Conservation (phyloP, 53 echinoderm and acorn worm species). For the Mesocentrotus franciscanus region DNA sequence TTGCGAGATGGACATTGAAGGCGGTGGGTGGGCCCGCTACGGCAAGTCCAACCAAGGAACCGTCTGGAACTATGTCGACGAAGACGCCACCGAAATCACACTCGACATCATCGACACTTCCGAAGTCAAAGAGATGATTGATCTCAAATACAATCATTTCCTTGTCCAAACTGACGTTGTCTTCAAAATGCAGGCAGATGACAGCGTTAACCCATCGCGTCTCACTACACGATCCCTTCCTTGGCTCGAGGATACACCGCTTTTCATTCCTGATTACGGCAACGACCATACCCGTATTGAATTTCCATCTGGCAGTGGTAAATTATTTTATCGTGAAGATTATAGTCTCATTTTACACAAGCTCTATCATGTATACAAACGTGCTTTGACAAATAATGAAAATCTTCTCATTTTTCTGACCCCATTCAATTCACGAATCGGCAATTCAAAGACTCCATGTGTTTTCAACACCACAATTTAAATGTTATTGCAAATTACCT, state of each 20-base stretch:
- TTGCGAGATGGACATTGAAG: constrained; percentile 72
- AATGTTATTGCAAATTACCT: too few species aligned
- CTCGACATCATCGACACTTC: constrained; percentile 61
- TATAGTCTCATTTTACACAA: too few species aligned
- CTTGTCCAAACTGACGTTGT: constrained; percentile 67
- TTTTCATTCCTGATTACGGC: constrained; percentile 30
- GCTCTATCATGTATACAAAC: too few species aligned
- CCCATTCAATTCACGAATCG: too few species aligned
- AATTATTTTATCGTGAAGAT: background rate
- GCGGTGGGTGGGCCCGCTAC: constrained; percentile 79
- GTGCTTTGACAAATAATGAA: too few species aligned
- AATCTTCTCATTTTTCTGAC: too few species aligned
- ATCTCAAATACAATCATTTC: constrained; percentile 65
- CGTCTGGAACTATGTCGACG: constrained; percentile 68
- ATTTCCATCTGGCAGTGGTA: constrained; percentile 47
- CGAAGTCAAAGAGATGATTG: constrained; percentile 65
- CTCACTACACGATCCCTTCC: constrained; percentile 50
- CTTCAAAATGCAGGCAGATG: constrained; percentile 67
- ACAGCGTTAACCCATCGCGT: constrained; percentile 64
- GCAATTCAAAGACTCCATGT: too few species aligned
- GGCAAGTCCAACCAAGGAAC: constrained; percentile 67
- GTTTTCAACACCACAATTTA: too few species aligned
- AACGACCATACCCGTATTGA: constrained; percentile 65
- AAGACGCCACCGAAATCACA: constrained; percentile 58
- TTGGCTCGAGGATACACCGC: constrained; percentile 19